Evolutionary conservation across 2,113 vertebrate genomes (phyloP).

Genomic region (Candoia aspera): DNA sequence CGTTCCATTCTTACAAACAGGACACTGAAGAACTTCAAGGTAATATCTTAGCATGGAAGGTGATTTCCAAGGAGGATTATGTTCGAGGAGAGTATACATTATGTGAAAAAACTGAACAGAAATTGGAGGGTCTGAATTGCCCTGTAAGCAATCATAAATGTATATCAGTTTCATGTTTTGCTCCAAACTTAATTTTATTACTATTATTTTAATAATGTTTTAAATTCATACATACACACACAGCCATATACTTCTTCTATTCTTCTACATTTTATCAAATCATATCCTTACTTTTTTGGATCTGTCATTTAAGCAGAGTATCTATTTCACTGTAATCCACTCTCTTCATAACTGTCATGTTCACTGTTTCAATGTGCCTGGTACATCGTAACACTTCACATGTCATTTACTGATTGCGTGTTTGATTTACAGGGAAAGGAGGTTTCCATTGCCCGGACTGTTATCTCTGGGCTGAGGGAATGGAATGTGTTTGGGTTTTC

Average conservation of each 20-base stretch:
- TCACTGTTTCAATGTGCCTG: no score
- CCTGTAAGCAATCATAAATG: conserved; percentile 74
- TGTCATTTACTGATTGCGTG: no score
- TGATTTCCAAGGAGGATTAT: conserved; percentile 87
- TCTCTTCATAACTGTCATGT: no score
- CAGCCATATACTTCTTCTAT: background rate
- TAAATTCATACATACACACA: background rate
- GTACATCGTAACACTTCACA: no score
- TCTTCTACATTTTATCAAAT: background rate
- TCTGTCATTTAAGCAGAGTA: background rate
- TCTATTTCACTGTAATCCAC: background rate
- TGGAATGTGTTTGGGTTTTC: no score
- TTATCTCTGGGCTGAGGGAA: no score
- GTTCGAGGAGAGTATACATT: conserved; percentile 77
- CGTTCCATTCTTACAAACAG: conserved; percentile 82
- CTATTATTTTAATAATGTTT: background rate
- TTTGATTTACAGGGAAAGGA: no score
- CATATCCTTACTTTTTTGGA: background rate
- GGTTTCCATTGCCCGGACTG: no score
- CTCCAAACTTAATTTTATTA: background rate
- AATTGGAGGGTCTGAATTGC: conserved; percentile 72
- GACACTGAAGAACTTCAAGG: conserved; percentile 87
- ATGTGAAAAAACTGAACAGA: conserved; percentile 74
- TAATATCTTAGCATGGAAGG: conserved; percentile 79
- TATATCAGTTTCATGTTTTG: background rate